These are phyloP conservation scores for Xiphydria camelus DNA, from an alignment of 2,888 invertebrate genomes.

Conservation along the genomic window DNA sequence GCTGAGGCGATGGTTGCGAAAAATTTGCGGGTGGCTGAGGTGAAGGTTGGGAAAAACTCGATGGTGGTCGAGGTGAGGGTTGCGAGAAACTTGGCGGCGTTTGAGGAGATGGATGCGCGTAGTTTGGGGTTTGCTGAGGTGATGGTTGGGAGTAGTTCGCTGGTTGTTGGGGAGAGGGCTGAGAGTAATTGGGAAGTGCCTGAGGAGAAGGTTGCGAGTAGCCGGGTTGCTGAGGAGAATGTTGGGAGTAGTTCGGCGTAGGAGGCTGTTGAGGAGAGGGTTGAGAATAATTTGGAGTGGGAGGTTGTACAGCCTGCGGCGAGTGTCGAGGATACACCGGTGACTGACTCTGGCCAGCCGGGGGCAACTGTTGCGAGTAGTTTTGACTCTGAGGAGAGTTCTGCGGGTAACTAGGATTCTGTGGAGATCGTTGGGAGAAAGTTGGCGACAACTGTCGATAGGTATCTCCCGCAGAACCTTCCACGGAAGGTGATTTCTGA, in stretches of 20 bases:
- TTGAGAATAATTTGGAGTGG: slow-evolving; percentile 15
- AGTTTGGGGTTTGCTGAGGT: slow-evolving; percentile 24
- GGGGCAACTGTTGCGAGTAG: slow-evolving; percentile 22
- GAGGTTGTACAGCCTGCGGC: slow-evolving; percentile 32
- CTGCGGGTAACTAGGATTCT: slow-evolving; percentile 35
- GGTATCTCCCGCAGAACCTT: slow-evolving; percentile 32
- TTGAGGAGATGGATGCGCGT: slow-evolving; percentile 6
- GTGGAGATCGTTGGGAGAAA: slow-evolving; percentile 38
- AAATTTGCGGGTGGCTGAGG: slow-evolving; percentile 35
- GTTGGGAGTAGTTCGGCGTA: slow-evolving; percentile 30
- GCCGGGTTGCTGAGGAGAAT: slow-evolving; percentile 31
- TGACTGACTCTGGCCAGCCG: slow-evolving; percentile 31
- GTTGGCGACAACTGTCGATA: slow-evolving; percentile 39
- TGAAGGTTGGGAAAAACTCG: slow-evolving; percentile 34
- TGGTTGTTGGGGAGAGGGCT: slow-evolving; percentile 44
- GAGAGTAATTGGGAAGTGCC: slow-evolving; percentile 40
- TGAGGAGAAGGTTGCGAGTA: slow-evolving; percentile 32
- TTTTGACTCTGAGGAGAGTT: slow-evolving; percentile 33
- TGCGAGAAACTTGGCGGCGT: slow-evolving; percentile 11
- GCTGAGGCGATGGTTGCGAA: slow-evolving; percentile 28
- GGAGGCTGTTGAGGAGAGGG: slow-evolving; percentile 20
- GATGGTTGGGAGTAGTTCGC: slow-evolving; percentile 33
- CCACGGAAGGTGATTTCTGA: slow-evolving; percentile 44
- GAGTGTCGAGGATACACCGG: slow-evolving; percentile 43
- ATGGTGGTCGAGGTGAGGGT: slow-evolving; percentile 9